Evolutionary conservation across 2,888 invertebrate species (phyloP).

Genomic region (Hartigia nigra): DNA sequence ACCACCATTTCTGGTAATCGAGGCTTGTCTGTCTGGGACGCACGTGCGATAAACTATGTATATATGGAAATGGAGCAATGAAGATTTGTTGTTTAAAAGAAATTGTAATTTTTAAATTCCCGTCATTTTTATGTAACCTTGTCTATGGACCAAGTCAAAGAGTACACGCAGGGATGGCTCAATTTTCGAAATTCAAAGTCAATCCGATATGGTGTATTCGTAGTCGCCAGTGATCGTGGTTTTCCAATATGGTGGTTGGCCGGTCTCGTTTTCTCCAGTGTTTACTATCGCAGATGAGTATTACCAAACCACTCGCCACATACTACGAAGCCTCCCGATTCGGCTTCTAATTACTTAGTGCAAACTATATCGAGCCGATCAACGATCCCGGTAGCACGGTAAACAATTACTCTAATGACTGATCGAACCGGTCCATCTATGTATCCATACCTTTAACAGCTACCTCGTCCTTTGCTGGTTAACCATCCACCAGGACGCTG

Average conservation of each 20-base stretch:
- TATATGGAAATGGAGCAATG: too few relatives aligned
- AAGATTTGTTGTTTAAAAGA: too few relatives aligned
- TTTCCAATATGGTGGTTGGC: background rate
- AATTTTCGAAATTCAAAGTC: background rate
- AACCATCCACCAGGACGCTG: background rate
- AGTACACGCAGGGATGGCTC: too few relatives aligned
- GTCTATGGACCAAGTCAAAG: background rate
- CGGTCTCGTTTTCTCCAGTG: background rate
- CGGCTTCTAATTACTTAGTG: background rate
- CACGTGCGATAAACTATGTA: background rate
- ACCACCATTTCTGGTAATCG: conserved; percentile 50
- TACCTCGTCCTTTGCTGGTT: background rate
- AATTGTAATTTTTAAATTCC: too few relatives aligned
- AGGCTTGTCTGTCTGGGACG: conserved; percentile 21
- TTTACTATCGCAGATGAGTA: background rate
- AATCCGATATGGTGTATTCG: background rate
- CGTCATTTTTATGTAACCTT: background rate
- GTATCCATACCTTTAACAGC: background rate
- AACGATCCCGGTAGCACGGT: background rate
- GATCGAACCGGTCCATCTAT: background rate
- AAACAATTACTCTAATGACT: background rate
- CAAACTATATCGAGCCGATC: background rate
- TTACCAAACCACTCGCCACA: background rate
- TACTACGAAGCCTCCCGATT: background rate
- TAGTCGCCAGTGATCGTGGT: background rate